Base-by-base conservation (phyloP, 23 tunicate species). In the Trididemnum clinides region DNA sequence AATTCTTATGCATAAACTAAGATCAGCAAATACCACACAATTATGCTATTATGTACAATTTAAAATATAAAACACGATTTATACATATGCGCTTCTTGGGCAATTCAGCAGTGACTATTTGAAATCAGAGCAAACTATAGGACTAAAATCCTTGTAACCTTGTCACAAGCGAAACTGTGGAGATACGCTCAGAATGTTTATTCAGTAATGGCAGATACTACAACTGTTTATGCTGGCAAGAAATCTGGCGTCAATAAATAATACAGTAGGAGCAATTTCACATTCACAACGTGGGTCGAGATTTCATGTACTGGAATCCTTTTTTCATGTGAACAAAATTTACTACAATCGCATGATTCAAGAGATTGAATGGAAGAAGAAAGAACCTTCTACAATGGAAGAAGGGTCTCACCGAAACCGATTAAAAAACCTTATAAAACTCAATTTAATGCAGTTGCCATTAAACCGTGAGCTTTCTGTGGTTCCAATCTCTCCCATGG, bases 131-230 rank as follows among this genome's bases (percentile, higher is more conserved):
- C 18, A 12, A 70, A 6, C 30, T 15, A 33, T 70, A 5, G 77
- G 21, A 30, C 37, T 70, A 7, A 70, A 70, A 70, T 30, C 77
- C n/a, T 70, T 70, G 28, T 6, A 7, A 20, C 19, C 38, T 12
- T 35, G 77, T 3, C 28, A 27, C 39, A 70, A 10, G 4, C 39
- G 30, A 30, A 37, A 70, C 10, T 70, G 77, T 37, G 77, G n/a
- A 30, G n/a, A 6, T 70, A 30, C n/a, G 28, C n/a, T 70, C 38
- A 15, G 12, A 70, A 70, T 5, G 38, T 70, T 31, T 70, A 70
- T 33, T 70, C 77, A 30, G 77, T 70, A 18, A 70, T 70, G 77
- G 77, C 77, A 6, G 77, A 70, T n/a, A 70, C 77, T 27, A 70
- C 77, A 5, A 37, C 37, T 4, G 37, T 70, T 31, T 27, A 70